Conservation (phyloP, 2,113 vertebrate genomes). For the Onychorhynchus coronatus region DNA sequence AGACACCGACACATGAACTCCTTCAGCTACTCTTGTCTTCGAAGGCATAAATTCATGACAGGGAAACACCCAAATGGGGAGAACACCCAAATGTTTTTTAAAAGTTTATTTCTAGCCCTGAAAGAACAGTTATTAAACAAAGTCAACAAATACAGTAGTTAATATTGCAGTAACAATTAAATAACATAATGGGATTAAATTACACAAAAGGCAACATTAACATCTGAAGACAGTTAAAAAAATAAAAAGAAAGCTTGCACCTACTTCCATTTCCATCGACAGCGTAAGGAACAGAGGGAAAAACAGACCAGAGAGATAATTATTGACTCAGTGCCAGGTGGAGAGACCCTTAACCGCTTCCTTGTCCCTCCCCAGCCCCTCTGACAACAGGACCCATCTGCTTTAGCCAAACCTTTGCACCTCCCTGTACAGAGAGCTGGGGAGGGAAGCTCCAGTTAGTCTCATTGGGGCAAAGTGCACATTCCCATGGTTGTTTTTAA, state of each 20-base stretch:
- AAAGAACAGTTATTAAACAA: constrained; percentile 79
- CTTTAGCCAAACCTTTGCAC: not conserved
- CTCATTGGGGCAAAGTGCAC: not conserved
- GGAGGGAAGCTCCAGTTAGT: not conserved
- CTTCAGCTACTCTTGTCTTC: not conserved
- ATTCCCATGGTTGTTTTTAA: not conserved
- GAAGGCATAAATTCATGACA: constrained; percentile 3
- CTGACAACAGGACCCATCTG: not conserved
- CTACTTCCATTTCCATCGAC: constrained; percentile 66
- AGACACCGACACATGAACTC: not conserved
- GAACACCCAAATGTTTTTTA: constrained; percentile 40
- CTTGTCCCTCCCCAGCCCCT: not conserved
- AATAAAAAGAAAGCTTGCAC: constrained; percentile 67
- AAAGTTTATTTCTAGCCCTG: constrained; percentile 82
- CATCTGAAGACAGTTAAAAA: constrained; percentile 72
- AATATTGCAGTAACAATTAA: constrained; percentile 80
- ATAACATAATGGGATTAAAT: constrained; percentile 78
- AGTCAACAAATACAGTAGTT: constrained; percentile 81
- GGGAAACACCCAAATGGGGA: not conserved
- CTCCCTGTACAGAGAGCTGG: not conserved
- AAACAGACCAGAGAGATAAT: constrained; percentile 23
- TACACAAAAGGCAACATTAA: constrained; percentile 75
- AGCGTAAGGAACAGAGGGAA: not conserved
- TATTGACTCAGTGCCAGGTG: constrained; percentile 27
- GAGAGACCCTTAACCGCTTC: not conserved